Base-by-base conservation (phyloP, 2,888 invertebrate genomes). In the Meiosimyza platycephala region DNA sequence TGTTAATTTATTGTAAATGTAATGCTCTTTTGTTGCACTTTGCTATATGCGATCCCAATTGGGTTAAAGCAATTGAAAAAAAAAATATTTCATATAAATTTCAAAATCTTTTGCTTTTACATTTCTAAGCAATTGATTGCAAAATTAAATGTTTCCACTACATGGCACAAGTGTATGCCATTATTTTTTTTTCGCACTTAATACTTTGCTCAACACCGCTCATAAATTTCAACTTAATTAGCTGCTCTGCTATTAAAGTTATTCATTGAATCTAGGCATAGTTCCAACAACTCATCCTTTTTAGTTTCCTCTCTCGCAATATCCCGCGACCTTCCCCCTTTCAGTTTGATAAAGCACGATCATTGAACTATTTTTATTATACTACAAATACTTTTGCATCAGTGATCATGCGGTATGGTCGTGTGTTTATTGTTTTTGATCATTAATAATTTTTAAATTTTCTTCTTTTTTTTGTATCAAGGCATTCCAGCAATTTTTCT, bases 171-270 rank as follows among this genome's bases (percentile, higher is more conserved):
- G 6, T n/a, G 28, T 62, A n/a, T 40, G 40, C 40, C 40, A 40
- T 62, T 16, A 62, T 33, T 40, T 40, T 47, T 40, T 47, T 16
- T 47, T 57, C 13, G 22, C 57, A 28, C 57, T 28, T 28, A 22
- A 57, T 57, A 13, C 13, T 13, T 57, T 57, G 22, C 9, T 57
- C 57, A 57, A 28, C 57, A 57, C 57, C 18, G 12, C 6, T 18
- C 60, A 40, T 62, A 47, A 62, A 62, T 62, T 62, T 40, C 28
- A 62, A 15, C 60, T 62, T 62, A 62, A 62, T 62, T 16, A 62
- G 28, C 60, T 13, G 5, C 33, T 33, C 2, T n/a, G n/a, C 40
- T 5, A 62, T 62, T 62, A 16, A 40, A 40, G 40, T 40, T 40
- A 40, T 40, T 40, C 40, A 40, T 40, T 40, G 40, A 40, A 6